Conservation (phyloP, 2,797 vertebrate genomes). For the Molossus molossus region DNA sequence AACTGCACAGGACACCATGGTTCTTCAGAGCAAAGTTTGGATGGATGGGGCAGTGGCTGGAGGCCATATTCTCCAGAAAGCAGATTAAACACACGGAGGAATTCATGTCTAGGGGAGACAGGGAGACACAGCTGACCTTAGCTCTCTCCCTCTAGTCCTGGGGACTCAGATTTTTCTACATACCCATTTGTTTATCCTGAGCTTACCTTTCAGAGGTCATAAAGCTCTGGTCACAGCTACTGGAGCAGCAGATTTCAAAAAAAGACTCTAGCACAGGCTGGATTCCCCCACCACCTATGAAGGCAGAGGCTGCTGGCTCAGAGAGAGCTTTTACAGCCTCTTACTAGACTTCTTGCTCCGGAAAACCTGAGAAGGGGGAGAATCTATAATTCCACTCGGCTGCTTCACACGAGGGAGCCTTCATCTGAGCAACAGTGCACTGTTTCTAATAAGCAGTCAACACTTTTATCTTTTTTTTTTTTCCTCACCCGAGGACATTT, state of each 20-base stretch:
- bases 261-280: not conserved
- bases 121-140: not conserved
- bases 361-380: not conserved
- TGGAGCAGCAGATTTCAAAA: not conserved
- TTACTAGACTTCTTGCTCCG: not conserved
- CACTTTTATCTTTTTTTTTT: not conserved
- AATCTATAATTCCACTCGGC: not conserved
- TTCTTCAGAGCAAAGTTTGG: not conserved
- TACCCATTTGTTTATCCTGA: not conserved
- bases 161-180: not conserved
- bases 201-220: not conserved
- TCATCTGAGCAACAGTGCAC: not conserved
- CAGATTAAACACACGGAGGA: not conserved
- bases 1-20: not conserved
- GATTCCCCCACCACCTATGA: fast-evolving
- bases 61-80: not conserved
- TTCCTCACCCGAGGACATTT: too few relatives aligned
- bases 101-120: not conserved
- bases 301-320: not conserved
- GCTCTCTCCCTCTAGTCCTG: not conserved
- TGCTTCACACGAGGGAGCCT: not conserved
- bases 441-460: not conserved
- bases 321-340: not conserved
- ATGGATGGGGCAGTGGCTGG: not conserved
- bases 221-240: not conserved